Base-by-base conservation (phyloP, 2,797 vertebrate species). In the Pseudochaenichthys georgianus region DNA sequence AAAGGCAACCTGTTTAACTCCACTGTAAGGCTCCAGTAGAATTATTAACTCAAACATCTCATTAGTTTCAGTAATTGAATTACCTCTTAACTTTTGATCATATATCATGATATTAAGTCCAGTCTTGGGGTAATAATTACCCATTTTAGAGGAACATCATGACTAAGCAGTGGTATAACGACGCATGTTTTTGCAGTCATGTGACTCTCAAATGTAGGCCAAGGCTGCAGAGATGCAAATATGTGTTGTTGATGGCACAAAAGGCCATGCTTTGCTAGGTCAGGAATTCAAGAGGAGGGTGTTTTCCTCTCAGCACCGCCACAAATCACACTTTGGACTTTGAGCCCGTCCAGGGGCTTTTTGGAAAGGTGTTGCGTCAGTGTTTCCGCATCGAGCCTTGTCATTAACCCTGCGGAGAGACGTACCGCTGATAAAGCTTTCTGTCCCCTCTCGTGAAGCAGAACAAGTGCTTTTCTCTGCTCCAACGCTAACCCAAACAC, bases 311-410 rank as follows among this genome's bases (percentile, higher is more conserved):
- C n/a, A 1, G 70, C 63, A 42, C 67, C 3, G 13, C 75, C 64
- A 57, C 45, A 46, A 19, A 46, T 82, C 64, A 51, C 55, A 57
- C 73, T 61, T 70, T 81, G 81, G 83, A 92, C 91, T 88, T 82
- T 84, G 82, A 66, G 63, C 81, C 72, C 3, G 1, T 48, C 16
- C 0, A 16, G 23, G 63, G 50, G 52, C 9, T 12, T 54, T 0
- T 4, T 38, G 69, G 57, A 64, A 50, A 69, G 41, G 61, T 64
- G 64, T 74, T 70, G 68, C 43, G 4, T 76, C 67, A 76, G 77
- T 43, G 21, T 81, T 75, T 70, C 0, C 5, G 11, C 75, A 10
- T 13, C 68, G 79, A 70, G 86, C 86, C 77, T 89, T 85, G 82
- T 76, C 79, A 78, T 92, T 73, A 79, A 34, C 67, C 34, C 55